Base-by-base conservation (phyloP, 1,140 invertebrate genomes). In the Lordiphosa collinella region DNA sequence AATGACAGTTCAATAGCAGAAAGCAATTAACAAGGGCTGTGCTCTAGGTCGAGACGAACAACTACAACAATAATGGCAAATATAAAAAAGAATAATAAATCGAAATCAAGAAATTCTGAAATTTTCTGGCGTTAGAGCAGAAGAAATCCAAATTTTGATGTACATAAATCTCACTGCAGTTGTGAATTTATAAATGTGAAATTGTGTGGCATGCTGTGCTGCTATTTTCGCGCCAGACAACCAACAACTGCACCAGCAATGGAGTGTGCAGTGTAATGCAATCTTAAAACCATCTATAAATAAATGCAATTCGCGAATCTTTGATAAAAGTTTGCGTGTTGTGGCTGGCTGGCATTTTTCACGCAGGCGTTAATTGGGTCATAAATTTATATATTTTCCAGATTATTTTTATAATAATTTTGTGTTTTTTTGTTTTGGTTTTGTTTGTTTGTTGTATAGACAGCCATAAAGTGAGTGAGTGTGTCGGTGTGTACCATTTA, bases 331-430 rank as follows among this genome's bases (percentile, higher is more conserved):
- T 69, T 75, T 58, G 59, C 62, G 55, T 82, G 56, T 62, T 59
- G 40, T 48, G 46, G 43, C 48, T 25, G 51, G 47, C 73, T 53
- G 70, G 59, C 57, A 60, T 65, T 66, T 65, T 65, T 75, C 72
- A 70, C 60, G 60, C 57, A 54, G 56, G 62, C 71, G 71, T 72
- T 82, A 82, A 82, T 82, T 82, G 78, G 76, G 72, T 84, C 71
- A 84, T 82, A 82, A 82, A 82, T 82, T 84, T 47, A 56, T 59
- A 59, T 48, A 65, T 59, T 62, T 80, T 82, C 71, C 76, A 76
- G 57, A 53, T 73, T 59, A 75, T 82, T 63, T 82, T 51, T 71
- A 52, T 74, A 52, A 31, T 54, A 54, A 37, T 44, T 51, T 49
- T 66, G 52, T 49, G n/a, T 38, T 36, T 53, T 64, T 50, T 31